These are phyloP conservation scores for Myotis davidii DNA, from an alignment of 2,113 vertebrate genomes.

Conservation along the genomic window DNA sequence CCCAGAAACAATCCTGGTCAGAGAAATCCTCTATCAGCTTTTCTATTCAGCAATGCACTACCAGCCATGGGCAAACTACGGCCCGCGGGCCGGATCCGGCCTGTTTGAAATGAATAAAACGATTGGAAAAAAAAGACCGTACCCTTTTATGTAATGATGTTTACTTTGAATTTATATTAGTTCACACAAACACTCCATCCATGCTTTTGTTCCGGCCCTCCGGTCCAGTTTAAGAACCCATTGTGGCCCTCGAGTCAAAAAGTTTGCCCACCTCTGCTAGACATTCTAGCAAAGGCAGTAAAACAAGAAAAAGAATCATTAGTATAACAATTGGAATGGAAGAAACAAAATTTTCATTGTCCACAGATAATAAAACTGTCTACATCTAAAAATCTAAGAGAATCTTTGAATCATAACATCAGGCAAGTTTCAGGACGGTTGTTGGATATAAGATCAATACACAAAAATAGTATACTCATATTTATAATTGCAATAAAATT, in stretches of 20 bases:
- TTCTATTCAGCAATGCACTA: neutral
- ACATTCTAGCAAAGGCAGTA: neutral
- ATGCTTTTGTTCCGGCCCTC: too few species aligned
- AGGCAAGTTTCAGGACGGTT: conserved; percentile 29
- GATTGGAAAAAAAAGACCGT: too few species aligned
- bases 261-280: too few species aligned
- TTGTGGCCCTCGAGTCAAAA: too few species aligned
- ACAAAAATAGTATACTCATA: conserved; percentile 23
- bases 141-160: too few species aligned
- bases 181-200: too few species aligned
- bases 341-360: neutral
- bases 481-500: conserved; percentile 33
- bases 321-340: neutral
- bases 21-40: neutral
- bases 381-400: conserved; percentile 10
- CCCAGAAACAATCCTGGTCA: neutral
- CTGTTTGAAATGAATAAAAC: too few species aligned
- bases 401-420: neutral
- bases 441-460: conserved; percentile 52
- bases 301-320: neutral
- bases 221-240: too few species aligned
- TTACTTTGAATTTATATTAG: too few species aligned
- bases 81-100: too few species aligned
- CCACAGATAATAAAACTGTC: neutral
- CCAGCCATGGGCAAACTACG: too few species aligned